phyloP scores from a whole-genome alignment of 2,797 vertebrate species.

The Sternarchorhynchus goeldii region DNA sequence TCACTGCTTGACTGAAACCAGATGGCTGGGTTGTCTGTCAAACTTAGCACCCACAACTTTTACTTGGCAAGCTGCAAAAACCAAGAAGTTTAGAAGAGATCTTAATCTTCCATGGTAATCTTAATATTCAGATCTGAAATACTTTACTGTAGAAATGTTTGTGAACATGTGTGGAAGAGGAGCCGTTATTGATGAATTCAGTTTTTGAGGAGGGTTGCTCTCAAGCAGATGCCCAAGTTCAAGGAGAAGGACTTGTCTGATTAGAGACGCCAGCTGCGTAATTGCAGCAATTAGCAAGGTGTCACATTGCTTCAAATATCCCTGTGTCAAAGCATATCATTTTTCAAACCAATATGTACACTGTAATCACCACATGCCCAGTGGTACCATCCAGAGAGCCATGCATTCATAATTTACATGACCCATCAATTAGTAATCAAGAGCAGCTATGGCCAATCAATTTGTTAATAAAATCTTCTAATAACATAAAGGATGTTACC shows the following conservation, averaged over 20 bases:
- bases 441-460: slow-evolving; percentile 25
- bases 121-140: no score
- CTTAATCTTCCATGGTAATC: no score
- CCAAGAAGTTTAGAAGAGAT: slow-evolving; percentile 4
- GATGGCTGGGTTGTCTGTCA: slow-evolving; percentile 47
- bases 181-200: slow-evolving; percentile 22
- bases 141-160: not conserved
- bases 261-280: slow-evolving; percentile 35
- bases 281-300: slow-evolving; percentile 44
- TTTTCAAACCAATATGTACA: slow-evolving; percentile 22
- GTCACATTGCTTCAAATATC: slow-evolving; percentile 38
- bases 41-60: slow-evolving; percentile 5
- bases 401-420: slow-evolving; percentile 22
- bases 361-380: slow-evolving; percentile 11
- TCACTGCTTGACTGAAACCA: slow-evolving; percentile 35
- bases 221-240: slow-evolving; percentile 16
- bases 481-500: slow-evolving; percentile 24
- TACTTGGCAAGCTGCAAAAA: slow-evolving; percentile 14
- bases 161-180: slow-evolving; percentile 12
- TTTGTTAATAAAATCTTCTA: slow-evolving; percentile 21
- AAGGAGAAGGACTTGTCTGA: slow-evolving; percentile 31
- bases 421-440: slow-evolving; percentile 30
- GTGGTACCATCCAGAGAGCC: not conserved
- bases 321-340: slow-evolving; percentile 15
- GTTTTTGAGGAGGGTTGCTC: not conserved